Conservation (phyloP, 2,113 vertebrate species). For the Panurus biarmicus region DNA sequence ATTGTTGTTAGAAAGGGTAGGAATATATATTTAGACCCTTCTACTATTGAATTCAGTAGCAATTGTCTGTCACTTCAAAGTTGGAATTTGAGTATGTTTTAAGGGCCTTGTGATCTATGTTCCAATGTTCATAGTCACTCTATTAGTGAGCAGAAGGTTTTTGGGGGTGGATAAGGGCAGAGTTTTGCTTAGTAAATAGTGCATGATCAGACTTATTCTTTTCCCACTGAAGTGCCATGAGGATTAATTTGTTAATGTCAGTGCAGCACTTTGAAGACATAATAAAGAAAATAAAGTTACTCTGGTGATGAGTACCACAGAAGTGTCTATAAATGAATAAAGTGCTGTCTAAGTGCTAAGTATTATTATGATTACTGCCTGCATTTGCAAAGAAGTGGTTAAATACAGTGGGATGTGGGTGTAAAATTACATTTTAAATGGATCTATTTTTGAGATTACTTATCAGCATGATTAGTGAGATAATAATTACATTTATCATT, state of each 20-base stretch:
- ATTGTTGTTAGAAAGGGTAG: background rate
- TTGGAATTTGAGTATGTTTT: background rate
- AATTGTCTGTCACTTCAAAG: background rate
- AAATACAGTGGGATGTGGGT: slow-evolving; percentile 66
- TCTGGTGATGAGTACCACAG: slow-evolving; percentile 54
- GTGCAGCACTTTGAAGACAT: slow-evolving; percentile 50
- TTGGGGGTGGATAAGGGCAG: background rate
- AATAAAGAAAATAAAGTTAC: slow-evolving; percentile 62
- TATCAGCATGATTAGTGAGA: slow-evolving; percentile 75
- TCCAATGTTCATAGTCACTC: background rate
- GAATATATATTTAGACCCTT: background rate
- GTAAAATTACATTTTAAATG: slow-evolving; percentile 66
- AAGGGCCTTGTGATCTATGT: background rate
- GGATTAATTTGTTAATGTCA: slow-evolving; percentile 67
- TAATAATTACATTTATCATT: slow-evolving; percentile 79
- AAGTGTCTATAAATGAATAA: slow-evolving; percentile 67
- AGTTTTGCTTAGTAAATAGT: slow-evolving; percentile 40
- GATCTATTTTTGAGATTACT: slow-evolving; percentile 75
- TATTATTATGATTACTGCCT: slow-evolving; percentile 65
- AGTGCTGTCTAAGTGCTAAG: slow-evolving; percentile 63
- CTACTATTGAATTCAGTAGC: background rate
- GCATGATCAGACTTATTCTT: slow-evolving; percentile 17
- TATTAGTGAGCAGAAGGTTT: background rate
- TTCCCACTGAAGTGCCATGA: background rate
- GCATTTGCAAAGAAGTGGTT: slow-evolving; percentile 63